These are phyloP conservation scores for Falco novaeseelandiae DNA, from an alignment of 2,797 vertebrate genomes.

Conservation along the genomic window DNA sequence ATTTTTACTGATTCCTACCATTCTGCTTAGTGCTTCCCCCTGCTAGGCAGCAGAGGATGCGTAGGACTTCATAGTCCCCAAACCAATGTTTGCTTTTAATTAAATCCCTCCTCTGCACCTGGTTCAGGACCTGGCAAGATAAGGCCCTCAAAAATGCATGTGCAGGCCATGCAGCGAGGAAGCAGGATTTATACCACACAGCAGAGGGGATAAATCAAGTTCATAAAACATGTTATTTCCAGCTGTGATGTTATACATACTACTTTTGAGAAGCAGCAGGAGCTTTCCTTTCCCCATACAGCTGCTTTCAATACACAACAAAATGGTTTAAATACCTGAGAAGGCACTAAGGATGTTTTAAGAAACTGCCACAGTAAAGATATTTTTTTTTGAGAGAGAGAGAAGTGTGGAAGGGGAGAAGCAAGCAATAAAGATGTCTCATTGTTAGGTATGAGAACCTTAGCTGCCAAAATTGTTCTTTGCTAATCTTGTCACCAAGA, in stretches of 20 bases:
- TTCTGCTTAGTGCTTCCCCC: not conserved
- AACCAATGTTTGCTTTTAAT: constrained; percentile 5
- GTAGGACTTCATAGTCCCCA: not conserved
- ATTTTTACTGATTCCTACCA: not conserved
- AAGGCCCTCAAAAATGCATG: not conserved
- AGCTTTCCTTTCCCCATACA: constrained; percentile 22
- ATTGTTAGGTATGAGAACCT: not conserved
- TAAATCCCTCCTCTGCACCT: not conserved
- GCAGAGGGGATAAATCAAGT: constrained; percentile 57
- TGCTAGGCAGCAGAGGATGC: not conserved
- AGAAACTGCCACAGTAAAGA: not conserved
- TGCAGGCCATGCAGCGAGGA: not conserved
- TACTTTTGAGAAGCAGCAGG: constrained; percentile 54
- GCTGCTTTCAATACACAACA: constrained; percentile 28
- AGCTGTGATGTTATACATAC: constrained; percentile 54
- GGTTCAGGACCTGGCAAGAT: not conserved
- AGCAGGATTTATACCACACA: not conserved
- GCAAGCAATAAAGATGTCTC: not conserved
- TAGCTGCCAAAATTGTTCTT: not conserved
- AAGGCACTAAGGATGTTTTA: not conserved
- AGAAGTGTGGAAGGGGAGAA: not conserved
- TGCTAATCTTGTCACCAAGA: not conserved
- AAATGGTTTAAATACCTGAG: constrained; percentile 25
- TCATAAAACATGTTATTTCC: constrained; percentile 64
- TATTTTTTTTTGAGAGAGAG: not conserved